These are phyloP conservation scores for Pyrrhosoma nymphula DNA, from an alignment of 2,888 invertebrate genomes.

Conservation along the genomic window DNA sequence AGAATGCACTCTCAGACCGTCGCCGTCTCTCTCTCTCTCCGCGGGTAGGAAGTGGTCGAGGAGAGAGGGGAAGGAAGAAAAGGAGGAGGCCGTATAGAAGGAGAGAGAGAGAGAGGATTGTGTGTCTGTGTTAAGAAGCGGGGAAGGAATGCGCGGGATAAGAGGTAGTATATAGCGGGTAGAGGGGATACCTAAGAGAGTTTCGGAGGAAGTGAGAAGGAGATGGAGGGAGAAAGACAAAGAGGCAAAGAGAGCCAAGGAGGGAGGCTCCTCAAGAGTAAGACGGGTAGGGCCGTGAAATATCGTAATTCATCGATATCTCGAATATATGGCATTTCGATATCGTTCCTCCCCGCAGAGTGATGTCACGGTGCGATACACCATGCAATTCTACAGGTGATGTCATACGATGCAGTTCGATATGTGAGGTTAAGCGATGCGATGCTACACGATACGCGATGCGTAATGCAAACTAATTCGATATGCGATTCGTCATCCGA, in stretches of 20 bases:
- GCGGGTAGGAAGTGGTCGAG: slow-evolving; percentile 36
- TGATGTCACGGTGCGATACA: no score
- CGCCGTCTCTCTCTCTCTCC: slow-evolving; percentile 46
- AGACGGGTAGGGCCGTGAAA: no score
- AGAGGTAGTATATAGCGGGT: not conserved
- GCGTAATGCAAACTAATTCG: no score
- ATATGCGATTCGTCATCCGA: no score
- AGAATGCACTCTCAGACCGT: slow-evolving; percentile 77
- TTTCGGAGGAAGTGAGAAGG: not conserved
- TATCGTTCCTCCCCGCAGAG: no score
- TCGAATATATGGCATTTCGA: no score
- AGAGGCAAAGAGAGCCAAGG: not conserved
- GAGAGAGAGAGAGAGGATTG: slow-evolving; percentile 74
- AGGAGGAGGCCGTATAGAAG: slow-evolving; percentile 73
- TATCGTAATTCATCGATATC: no score
- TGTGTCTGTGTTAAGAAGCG: slow-evolving; percentile 73
- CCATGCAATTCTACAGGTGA: no score
- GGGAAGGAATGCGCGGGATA: not conserved
- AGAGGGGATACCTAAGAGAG: not conserved
- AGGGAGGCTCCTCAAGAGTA: not conserved
- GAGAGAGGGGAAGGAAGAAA: not conserved
- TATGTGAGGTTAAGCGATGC: no score
- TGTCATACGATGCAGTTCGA: no score
- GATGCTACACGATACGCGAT: no score
- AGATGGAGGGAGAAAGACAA: slow-evolving; percentile 30